A percentile compares a stretch with the other conserved stretches of the same genome.
phyloP scores from a whole-genome alignment of 2,113 vertebrate genomes.

The Hyperopisus bebe region DNA sequence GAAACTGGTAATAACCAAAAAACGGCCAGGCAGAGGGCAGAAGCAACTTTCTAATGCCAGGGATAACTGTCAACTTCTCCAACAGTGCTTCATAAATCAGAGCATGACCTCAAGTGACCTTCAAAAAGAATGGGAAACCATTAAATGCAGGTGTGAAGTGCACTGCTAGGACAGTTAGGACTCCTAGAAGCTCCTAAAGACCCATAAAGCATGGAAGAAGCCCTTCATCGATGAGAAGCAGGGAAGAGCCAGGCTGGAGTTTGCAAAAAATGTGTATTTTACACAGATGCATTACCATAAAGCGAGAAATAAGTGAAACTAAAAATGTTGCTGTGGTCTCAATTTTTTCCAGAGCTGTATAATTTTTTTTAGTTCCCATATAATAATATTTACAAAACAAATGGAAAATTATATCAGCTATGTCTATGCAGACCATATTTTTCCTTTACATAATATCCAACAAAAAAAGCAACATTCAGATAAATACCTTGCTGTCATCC shows the following conservation, averaged over 20 bases:
- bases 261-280: not conserved
- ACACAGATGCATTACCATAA: not conserved
- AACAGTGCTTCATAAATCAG: not conserved
- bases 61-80: not conserved
- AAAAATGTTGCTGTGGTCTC: not conserved
- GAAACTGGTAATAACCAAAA: not conserved
- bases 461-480: not conserved
- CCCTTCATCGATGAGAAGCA: not conserved
- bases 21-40: not conserved
- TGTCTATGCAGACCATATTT: not conserved
- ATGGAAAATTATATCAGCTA: not conserved
- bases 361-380: not conserved
- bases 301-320: not conserved
- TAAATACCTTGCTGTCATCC: conserved; percentile 45
- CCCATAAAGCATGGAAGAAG: not conserved
- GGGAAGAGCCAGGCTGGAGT: not conserved
- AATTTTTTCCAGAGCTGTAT: not conserved
- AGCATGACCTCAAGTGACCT: not conserved
- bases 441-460: not conserved
- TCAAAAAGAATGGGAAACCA: not conserved
- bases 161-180: not conserved
- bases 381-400: not conserved
- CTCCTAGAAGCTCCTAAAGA: not conserved
- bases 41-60: not conserved
- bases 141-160: not conserved